Evolutionary conservation across 1,140 invertebrate species (phyloP), one percentile per base, ranked within the genome.

Genomic region (Zaprionus kolodkinae): DNA sequence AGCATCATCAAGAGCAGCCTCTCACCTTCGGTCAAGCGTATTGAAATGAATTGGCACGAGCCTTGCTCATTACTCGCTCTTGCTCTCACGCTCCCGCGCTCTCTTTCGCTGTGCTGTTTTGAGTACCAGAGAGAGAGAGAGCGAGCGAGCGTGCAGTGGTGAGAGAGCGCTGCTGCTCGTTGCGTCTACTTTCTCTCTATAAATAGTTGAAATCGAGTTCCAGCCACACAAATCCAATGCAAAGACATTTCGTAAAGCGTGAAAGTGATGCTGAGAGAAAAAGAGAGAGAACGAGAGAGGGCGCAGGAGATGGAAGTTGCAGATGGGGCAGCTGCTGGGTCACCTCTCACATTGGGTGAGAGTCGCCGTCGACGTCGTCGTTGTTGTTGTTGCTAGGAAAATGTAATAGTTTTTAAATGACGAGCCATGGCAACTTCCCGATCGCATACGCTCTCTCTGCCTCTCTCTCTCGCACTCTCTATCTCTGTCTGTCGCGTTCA

Each of bases 11-110:
- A 52, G 33, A 52, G 66, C 57, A 61, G 17, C 30, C 62, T 45
- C 67, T 78, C 84, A 88, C 76, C 82, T 86, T 87, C 72, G 79
- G 64, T 67, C 63, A 83, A 83, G 63, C 81, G 71, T 74, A 79
- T 86, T 81, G 54, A 86, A 86, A 79, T 65, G 75, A 82, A 74
- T 82, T 76, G 78, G 84, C 76, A 74, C 84, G 80, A 88, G 83
- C 80, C 80, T 83, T 71, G 40, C 52, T 78, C 74, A 73, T 30
- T 30, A 30, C 27, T 30, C 27, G 27, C 45, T 35, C 72, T 17
- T 35, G 25, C 52, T 13, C 38, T 43, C 38, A 36, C 13, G 13
- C 7, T 36, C 52, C 38, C 33, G 17, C 52, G 5, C 11, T 35
- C 25, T 33, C 25, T 33, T 5, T 7, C 0, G 33, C n/a, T 13